Conservation (phyloP, 2,888 invertebrate species). For the Athripsodes cinereus region DNA sequence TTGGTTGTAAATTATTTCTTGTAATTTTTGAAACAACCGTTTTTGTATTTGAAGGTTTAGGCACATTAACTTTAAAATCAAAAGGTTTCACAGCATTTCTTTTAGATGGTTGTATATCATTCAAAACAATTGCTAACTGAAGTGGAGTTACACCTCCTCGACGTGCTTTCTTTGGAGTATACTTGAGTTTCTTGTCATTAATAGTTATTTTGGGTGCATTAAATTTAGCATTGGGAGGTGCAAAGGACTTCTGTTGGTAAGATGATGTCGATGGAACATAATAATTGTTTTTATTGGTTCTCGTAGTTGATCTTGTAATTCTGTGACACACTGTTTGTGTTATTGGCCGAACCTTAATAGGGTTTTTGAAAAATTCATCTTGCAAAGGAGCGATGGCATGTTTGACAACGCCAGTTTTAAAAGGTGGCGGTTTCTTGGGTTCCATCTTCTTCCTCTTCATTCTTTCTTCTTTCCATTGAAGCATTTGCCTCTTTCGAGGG, state of each 20-base stretch:
- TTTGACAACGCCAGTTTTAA: constrained; percentile 20
- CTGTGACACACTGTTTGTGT: constrained; percentile 2
- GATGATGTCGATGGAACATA: not conserved
- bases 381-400: constrained; percentile 17
- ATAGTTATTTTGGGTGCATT: constrained; percentile 40
- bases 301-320: constrained; percentile 15
- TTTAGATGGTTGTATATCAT: not conserved
- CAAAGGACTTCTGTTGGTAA: constrained; percentile 39
- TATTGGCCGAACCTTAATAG: constrained; percentile 2
- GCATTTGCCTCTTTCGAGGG: constrained; percentile 21
- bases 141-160: constrained; percentile 25
- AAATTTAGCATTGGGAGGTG: constrained; percentile 50
- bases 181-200: constrained; percentile 28
- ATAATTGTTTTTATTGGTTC: constrained; percentile 4
- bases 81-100: not conserved
- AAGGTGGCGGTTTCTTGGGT: constrained; percentile 22
- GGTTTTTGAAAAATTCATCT: constrained; percentile 20
- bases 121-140: constrained; percentile 1
- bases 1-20: too few relatives aligned
- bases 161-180: constrained; percentile 27
- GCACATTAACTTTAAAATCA: not conserved
- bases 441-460: constrained; percentile 13
- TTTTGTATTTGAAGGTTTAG: not conserved
- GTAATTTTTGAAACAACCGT: not conserved
- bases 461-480: constrained; percentile 19